These are phyloP conservation scores for Scopus umbretta DNA, from an alignment of 2,113 vertebrate genomes.

Conservation along the genomic window DNA sequence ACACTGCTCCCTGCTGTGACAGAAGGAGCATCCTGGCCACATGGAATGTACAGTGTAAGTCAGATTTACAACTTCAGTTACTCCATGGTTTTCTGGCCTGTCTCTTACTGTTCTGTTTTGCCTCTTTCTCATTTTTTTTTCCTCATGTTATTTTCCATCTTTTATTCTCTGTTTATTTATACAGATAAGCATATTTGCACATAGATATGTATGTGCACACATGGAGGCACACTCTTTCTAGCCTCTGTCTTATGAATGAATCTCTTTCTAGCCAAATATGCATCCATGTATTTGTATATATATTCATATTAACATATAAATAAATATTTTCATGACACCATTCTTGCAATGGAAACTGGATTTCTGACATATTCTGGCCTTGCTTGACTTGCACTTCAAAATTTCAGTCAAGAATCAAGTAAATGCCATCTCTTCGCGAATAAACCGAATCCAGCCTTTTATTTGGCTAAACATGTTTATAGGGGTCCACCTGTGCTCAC, in stretches of 20 bases:
- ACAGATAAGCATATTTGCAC: neutral
- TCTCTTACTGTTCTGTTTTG: neutral
- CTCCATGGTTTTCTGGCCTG: neutral
- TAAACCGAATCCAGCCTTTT: neutral
- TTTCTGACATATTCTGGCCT: neutral
- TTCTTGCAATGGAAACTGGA: neutral
- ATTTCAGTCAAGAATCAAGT: neutral
- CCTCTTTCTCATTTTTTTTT: neutral
- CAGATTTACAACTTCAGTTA: neutral
- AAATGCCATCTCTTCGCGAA: neutral
- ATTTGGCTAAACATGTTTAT: neutral
- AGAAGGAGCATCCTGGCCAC: neutral
- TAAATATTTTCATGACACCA: neutral
- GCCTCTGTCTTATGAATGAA: neutral
- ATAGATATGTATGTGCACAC: neutral
- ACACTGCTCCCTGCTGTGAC: neutral
- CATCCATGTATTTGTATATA: neutral
- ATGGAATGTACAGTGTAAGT: neutral
- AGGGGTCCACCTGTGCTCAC: neutral
- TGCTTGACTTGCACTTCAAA: neutral
- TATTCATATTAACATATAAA: neutral
- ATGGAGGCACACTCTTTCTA: neutral
- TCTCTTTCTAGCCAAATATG: neutral
- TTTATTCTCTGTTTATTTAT: neutral
- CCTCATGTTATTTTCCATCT: neutral